These are phyloP conservation scores for Lasioglossum lativentre DNA, from an alignment of 2,888 invertebrate species.

Conservation along the genomic window DNA sequence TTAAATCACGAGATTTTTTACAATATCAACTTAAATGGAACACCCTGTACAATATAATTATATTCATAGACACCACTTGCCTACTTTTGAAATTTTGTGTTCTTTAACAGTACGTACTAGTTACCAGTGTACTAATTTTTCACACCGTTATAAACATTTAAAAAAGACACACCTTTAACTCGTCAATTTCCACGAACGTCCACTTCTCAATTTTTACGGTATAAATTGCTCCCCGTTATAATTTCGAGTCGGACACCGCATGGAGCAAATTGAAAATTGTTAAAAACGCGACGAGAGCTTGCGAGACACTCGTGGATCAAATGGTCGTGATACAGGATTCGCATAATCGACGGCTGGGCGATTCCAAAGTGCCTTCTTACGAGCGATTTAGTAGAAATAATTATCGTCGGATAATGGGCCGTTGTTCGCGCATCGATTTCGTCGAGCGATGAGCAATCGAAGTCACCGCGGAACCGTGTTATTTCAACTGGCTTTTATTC, in stretches of 20 bases:
- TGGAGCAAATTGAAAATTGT: background rate
- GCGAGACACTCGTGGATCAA: background rate
- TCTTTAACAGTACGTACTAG: too few species aligned
- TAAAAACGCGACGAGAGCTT: background rate
- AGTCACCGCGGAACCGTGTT: background rate
- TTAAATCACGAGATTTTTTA: too few species aligned
- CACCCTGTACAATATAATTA: too few species aligned
- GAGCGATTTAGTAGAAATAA: conserved; percentile 4
- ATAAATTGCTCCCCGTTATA: background rate
- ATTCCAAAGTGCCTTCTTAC: background rate
- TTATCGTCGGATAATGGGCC: background rate
- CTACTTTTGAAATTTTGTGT: too few species aligned
- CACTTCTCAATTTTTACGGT: too few species aligned
- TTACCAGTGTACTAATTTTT: too few species aligned
- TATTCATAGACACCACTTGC: too few species aligned
- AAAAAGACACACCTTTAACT: too few species aligned
- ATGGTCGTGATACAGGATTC: background rate
- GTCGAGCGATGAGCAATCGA: background rate
- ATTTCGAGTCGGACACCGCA: background rate
- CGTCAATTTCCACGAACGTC: too few species aligned
- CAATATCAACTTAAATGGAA: too few species aligned
- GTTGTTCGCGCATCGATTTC: background rate
- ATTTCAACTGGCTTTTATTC: conserved; percentile 6
- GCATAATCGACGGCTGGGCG: too few species aligned
- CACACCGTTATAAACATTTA: too few species aligned